Conservation (phyloP, 2,113 vertebrate genomes). For the Percina caprodes region DNA sequence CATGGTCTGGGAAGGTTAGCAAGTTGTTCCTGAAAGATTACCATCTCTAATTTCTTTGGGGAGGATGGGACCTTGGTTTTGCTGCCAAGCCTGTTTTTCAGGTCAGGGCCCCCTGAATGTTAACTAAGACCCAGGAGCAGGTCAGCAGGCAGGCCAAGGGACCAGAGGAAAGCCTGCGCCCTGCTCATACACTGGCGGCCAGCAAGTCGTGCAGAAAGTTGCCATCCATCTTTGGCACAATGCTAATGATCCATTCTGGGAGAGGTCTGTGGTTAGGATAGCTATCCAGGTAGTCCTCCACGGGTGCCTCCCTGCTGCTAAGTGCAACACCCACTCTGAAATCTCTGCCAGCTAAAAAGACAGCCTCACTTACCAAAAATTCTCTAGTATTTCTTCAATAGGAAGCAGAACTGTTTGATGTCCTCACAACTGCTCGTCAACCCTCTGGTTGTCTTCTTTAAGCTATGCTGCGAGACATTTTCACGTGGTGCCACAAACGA, state of each 20-base stretch:
- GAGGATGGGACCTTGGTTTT: constrained; percentile 83
- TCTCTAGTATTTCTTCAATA: constrained; percentile 64
- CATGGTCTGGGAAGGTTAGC: constrained; percentile 84
- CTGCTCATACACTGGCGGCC: constrained; percentile 72
- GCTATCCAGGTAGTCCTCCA: constrained; percentile 72
- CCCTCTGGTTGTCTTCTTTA: constrained; percentile 70
- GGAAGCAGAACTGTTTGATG: constrained; percentile 74
- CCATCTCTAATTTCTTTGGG: constrained; percentile 88
- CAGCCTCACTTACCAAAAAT: constrained; percentile 52
- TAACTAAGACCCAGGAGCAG: constrained; percentile 88
- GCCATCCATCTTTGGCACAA: constrained; percentile 85
- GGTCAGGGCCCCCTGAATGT: constrained; percentile 85
- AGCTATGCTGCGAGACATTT: constrained; percentile 65
- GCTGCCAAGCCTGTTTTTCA: constrained; percentile 82
- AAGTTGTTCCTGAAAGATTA: constrained; percentile 84
- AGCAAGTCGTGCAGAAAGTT: constrained; percentile 83
- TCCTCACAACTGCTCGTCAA: constrained; percentile 66
- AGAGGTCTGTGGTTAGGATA: constrained; percentile 70
- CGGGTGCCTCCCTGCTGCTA: constrained; percentile 68
- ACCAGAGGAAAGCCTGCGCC: constrained; percentile 69
- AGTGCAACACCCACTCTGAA: constrained; percentile 52
- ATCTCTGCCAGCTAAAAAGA: constrained; percentile 63
- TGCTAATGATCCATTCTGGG: constrained; percentile 83
- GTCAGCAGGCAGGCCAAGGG: constrained; percentile 82
- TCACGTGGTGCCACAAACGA: constrained; percentile 43